These are phyloP conservation scores for Anarrhichthys ocellatus DNA, from an alignment of 2,113 vertebrate genomes.

Conservation along the genomic window DNA sequence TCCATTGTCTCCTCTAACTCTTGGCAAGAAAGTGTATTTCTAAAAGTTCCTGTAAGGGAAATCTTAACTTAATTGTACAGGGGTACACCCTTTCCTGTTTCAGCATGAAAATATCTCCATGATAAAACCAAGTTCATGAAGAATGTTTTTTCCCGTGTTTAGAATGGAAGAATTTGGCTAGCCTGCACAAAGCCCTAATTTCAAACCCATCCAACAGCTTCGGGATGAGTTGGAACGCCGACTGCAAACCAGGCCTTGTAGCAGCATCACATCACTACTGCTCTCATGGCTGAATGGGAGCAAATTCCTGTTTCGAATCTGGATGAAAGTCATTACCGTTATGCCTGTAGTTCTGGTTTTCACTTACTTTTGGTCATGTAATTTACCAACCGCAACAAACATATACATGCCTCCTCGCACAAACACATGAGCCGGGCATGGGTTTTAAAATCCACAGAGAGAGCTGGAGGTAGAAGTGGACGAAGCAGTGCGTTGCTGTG, in stretches of 20 bases:
- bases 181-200: not conserved
- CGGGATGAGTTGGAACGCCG: not conserved
- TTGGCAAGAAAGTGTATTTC: too few relatives aligned
- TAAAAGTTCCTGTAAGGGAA: not conserved
- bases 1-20: too few relatives aligned
- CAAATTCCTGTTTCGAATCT: not conserved
- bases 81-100: not conserved
- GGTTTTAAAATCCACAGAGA: conserved; percentile 24
- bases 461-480: conserved; percentile 32
- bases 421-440: not conserved
- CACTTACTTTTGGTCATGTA: not conserved
- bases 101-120: not conserved
- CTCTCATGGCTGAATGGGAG: not conserved
- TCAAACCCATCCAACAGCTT: not conserved
- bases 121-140: not conserved
- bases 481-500: conserved; percentile 26
- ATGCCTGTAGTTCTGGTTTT: not conserved
- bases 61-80: too few relatives aligned
- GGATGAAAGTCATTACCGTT: not conserved
- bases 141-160: not conserved
- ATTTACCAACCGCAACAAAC: conserved; percentile 10
- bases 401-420: conserved; percentile 4
- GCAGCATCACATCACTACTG: not conserved
- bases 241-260: not conserved
- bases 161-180: not conserved